A percentile compares a stretch with the other conserved stretches of the same genome.
phyloP scores from a whole-genome alignment of 2,113 vertebrate genomes.

The Cryptomyrus ogoouensis region DNA sequence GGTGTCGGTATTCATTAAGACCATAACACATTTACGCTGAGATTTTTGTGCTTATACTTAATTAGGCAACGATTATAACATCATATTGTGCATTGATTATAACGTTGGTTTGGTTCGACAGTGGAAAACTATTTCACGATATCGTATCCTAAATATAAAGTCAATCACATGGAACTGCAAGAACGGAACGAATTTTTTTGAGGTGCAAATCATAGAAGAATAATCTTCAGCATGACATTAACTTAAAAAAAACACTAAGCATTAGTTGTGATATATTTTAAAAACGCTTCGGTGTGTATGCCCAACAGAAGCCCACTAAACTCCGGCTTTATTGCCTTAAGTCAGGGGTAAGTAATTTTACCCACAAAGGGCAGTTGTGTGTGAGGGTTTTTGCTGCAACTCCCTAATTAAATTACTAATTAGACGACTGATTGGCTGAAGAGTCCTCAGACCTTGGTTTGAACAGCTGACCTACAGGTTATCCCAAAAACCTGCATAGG shows the following conservation, averaged over 20 bases:
- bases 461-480: not conserved
- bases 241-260: not conserved
- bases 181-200: not conserved
- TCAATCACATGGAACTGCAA: not conserved
- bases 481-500: not conserved
- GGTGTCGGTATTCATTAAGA: not conserved
- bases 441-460: not conserved
- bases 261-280: not conserved
- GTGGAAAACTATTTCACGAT: not conserved
- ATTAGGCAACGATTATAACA: not conserved
- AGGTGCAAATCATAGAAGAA: not conserved
- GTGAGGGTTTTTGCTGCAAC: not conserved
- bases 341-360: not conserved
- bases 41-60: not conserved
- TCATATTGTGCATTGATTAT: not conserved
- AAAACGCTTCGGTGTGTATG: not conserved
- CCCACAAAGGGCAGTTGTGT: not conserved
- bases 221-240: not conserved
- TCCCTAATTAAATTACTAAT: not conserved
- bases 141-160: not conserved
- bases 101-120: not conserved
- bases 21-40: not conserved
- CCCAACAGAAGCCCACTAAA: not conserved
- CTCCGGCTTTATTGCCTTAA: not conserved
- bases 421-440: not conserved